Conservation (phyloP, 2,888 invertebrate genomes). For the Tuberolachnus salignus region DNA sequence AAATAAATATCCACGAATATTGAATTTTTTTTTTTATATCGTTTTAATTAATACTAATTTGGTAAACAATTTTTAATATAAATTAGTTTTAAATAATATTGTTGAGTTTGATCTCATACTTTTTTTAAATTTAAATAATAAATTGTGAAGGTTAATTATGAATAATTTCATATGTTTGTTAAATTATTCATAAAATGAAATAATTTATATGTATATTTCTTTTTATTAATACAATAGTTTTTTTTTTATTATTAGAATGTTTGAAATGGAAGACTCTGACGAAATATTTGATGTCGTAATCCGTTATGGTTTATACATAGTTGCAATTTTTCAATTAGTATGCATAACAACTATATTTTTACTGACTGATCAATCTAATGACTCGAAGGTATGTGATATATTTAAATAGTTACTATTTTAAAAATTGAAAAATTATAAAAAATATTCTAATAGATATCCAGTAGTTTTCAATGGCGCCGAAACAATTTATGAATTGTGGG, state of each 20-base stretch:
- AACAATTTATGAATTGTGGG: too few species aligned
- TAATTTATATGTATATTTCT: too few species aligned
- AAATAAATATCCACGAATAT: too few species aligned
- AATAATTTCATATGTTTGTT: background rate
- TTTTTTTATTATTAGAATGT: background rate
- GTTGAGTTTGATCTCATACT: background rate
- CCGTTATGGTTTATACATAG: slow-evolving; percentile 46
- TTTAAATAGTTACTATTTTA: background rate
- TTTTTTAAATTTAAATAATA: background rate
- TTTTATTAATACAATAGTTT: background rate
- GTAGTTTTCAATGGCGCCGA: too few species aligned
- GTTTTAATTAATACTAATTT: too few species aligned
- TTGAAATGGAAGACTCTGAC: slow-evolving; percentile 39
- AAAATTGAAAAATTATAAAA: background rate
- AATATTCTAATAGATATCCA: too few species aligned
- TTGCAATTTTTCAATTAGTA: slow-evolving; percentile 42
- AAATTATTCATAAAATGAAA: background rate
- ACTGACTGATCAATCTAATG: slow-evolving; percentile 43
- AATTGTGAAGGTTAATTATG: background rate
- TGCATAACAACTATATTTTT: slow-evolving; percentile 49
- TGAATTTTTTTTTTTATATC: too few species aligned
- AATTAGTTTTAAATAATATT: too few species aligned
- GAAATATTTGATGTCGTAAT: slow-evolving; percentile 46
- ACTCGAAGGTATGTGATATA: slow-evolving; percentile 25
- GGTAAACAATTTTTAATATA: too few species aligned